These are phyloP conservation scores for Champsocephalus gunnari DNA, from an alignment of 2,797 vertebrate genomes.

Conservation along the genomic window DNA sequence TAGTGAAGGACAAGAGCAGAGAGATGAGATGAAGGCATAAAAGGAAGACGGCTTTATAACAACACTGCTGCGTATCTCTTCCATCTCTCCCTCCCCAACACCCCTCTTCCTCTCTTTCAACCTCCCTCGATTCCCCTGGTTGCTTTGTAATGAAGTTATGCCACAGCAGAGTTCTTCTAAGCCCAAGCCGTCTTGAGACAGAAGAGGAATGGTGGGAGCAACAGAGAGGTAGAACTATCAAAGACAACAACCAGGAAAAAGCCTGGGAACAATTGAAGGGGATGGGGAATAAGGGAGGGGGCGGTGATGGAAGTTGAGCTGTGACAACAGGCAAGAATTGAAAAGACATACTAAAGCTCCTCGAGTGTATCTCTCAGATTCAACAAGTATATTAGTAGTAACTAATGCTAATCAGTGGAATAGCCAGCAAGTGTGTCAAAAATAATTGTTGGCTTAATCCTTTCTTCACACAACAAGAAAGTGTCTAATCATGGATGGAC, in stretches of 20 bases:
- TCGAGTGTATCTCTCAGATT: constrained; percentile 12
- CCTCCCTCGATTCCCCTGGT: constrained; percentile 63
- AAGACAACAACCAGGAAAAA: constrained; percentile 43
- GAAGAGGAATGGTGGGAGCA: constrained; percentile 55
- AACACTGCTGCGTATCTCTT: constrained; percentile 63
- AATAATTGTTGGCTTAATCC: too few relatives aligned
- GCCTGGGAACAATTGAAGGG: constrained; percentile 36
- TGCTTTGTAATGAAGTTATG: constrained; percentile 76
- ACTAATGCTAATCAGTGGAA: constrained; percentile 7
- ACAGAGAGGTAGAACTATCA: constrained; percentile 54
- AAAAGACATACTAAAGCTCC: constrained; percentile 27
- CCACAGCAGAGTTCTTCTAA: constrained; percentile 65
- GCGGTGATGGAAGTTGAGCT: constrained; percentile 31
- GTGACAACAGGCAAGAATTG: constrained; percentile 34
- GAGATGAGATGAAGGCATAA: constrained; percentile 72
- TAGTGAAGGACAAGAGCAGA: constrained; percentile 67
- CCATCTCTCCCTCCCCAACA: constrained; percentile 27
- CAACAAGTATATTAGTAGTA: constrained; percentile 5
- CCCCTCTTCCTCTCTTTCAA: constrained; percentile 53
- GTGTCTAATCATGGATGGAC: neutral
- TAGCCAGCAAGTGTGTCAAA: constrained; percentile 5
- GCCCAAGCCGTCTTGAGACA: constrained; percentile 59
- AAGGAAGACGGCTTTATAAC: constrained; percentile 68
- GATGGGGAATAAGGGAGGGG: constrained; percentile 30
- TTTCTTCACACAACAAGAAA: too few relatives aligned